Evolutionary conservation across 2,113 vertebrate species (phyloP).

Genomic region (Paraplagusia blochii): DNA sequence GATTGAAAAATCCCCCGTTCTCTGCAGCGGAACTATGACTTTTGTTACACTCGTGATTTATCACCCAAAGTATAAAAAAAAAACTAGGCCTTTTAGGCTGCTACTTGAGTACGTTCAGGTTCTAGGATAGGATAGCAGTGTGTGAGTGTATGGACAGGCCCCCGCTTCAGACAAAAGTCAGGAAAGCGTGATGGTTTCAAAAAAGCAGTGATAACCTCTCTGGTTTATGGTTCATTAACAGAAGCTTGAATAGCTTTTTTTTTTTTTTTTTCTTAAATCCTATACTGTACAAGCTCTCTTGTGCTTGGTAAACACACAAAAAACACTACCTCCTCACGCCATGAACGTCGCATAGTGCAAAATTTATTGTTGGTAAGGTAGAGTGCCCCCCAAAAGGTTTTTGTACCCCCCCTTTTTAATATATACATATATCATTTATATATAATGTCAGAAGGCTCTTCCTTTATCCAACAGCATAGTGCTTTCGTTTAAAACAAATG

Average conservation of each 20-base stretch:
- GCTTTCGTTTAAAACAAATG: constrained; percentile 82
- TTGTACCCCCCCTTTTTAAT: constrained; percentile 73
- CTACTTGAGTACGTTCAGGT: constrained; percentile 56
- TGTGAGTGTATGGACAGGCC: constrained; percentile 70
- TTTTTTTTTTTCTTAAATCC: constrained; percentile 43
- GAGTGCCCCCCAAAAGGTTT: constrained; percentile 79
- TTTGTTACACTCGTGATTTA: constrained; percentile 49
- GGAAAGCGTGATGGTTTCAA: constrained; percentile 71
- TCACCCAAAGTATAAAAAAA: constrained; percentile 42
- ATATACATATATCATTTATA: constrained; percentile 83
- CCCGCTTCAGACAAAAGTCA: constrained; percentile 74
- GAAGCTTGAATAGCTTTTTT: constrained; percentile 74
- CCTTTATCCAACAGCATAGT: constrained; percentile 84
- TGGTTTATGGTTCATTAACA: constrained; percentile 65
- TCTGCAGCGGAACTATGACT: no score
- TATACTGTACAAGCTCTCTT: constrained; percentile 77
- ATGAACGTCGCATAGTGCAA: constrained; percentile 84
- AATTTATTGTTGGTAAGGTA: constrained; percentile 84
- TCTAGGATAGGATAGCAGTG: constrained; percentile 53
- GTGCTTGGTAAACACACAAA: constrained; percentile 75
- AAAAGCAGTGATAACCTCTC: constrained; percentile 66
- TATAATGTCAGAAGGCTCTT: constrained; percentile 81
- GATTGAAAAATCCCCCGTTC: no score
- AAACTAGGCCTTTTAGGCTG: constrained; percentile 63
- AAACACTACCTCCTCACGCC: constrained; percentile 73